Conservation (phyloP, 1,140 invertebrate species). For the Gryon sp. region DNA sequence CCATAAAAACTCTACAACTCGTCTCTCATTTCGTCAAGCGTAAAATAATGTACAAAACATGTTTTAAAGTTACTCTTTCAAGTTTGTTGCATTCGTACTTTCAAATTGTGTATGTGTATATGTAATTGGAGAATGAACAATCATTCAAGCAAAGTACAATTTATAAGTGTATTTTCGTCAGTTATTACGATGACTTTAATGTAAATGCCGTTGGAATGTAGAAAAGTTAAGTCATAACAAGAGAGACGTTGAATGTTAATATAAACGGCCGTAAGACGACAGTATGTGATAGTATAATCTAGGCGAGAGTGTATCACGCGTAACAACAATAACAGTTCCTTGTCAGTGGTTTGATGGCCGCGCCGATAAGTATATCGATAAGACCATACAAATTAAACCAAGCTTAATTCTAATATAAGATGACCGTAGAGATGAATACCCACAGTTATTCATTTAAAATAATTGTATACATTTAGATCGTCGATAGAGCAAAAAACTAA, state of each 20-base stretch:
- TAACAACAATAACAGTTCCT: slow-evolving; percentile 69
- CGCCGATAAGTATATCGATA: slow-evolving; percentile 64
- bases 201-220: not conserved
- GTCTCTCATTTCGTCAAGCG: too few relatives aligned
- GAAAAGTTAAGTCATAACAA: slow-evolving; percentile 19
- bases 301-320: slow-evolving; percentile 38
- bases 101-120: too few relatives aligned
- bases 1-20: too few relatives aligned
- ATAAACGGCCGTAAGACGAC: too few relatives aligned
- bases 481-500: slow-evolving; percentile 21
- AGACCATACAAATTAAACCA: slow-evolving; percentile 66
- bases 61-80: too few relatives aligned
- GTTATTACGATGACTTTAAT: slow-evolving; percentile 8
- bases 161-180: too few relatives aligned
- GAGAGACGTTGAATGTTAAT: too few relatives aligned
- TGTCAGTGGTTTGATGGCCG: slow-evolving; percentile 56
- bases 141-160: too few relatives aligned
- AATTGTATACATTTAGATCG: slow-evolving; percentile 42
- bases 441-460: slow-evolving; percentile 30
- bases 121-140: too few relatives aligned
- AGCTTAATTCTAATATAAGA: slow-evolving; percentile 43
- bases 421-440: slow-evolving; percentile 30
- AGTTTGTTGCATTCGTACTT: too few relatives aligned
- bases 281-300: slow-evolving; percentile 41
- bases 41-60: too few relatives aligned